Base-by-base conservation (phyloP, 2,797 vertebrate genomes). In the Furcifer pardalis region DNA sequence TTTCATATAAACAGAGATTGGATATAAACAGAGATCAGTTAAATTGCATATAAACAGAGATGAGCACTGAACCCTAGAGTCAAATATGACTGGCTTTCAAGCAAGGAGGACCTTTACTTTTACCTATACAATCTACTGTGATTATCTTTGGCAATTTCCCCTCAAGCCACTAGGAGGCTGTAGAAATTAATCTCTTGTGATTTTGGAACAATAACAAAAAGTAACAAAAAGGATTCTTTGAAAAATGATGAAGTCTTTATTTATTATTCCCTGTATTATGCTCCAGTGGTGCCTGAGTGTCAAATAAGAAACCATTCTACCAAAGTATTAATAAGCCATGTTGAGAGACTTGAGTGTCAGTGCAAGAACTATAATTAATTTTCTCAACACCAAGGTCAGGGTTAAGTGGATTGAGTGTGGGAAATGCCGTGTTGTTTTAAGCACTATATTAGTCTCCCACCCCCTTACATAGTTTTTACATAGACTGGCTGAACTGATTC, bases 141-240 rank as follows among this genome's bases (percentile, higher is more conserved):
- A n/a, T 49, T 65, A 72, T 42, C 46, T 52, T 35, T 84, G 91
- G 88, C 84, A 74, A 92, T 95, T 93, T 91, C 37, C 81, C 83
- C 73, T 83, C 82, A 65, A 92, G 73, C 93, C 95, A 96, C 93
- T 79, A 95, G 95, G 94, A 94, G 94, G 94, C 93, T 94, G 89
- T 90, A 92, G 87, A 93, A 87, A 91, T 84, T 87, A 89, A 93
- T 4, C 30, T 91, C 83, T 93, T 82, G 82, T 81, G 46, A 86
- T 82, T 87, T 91, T 56, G 44, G 71, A 79, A 40, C 10, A 73
- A 23, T 1, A 74, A 35, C 56, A 63, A 77, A 37, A 27, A 17
- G 52, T 56, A 56, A 21, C 19, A 19, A 72, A 15, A 60, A 77
- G 10, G 27, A 60, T 59, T 6, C 32, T 35, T 69, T 46, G 42